These are phyloP conservation scores for Spodoptera littoralis DNA, from an alignment of 2,888 invertebrate species.

Conservation along the genomic window DNA sequence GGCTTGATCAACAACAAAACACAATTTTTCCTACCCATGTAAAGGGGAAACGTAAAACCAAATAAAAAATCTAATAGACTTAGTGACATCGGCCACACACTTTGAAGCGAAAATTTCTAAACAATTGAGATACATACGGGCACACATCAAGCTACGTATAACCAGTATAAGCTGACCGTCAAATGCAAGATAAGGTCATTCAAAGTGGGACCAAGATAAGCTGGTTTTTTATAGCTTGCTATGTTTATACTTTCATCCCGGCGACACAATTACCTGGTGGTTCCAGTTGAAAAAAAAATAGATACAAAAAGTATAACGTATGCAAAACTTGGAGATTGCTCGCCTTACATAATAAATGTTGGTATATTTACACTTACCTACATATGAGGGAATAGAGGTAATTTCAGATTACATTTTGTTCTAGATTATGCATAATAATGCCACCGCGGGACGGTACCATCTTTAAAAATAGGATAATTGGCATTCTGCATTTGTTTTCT, in stretches of 20 bases:
- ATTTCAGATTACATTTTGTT: conserved; percentile 39
- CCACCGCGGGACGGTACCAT: background rate
- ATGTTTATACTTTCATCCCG: conserved; percentile 28
- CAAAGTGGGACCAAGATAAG: no score
- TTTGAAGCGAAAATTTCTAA: conserved; percentile 33
- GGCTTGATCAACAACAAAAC: no score
- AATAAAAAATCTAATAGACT: no score
- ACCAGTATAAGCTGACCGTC: no score
- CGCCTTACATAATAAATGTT: conserved; percentile 47
- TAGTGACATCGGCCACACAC: background rate
- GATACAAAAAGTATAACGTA: conserved; percentile 23
- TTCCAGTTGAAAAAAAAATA: conserved; percentile 32
- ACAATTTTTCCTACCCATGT: no score
- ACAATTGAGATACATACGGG: conserved; percentile 21
- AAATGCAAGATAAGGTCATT: no score
- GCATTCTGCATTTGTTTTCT: no score
- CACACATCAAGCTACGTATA: no score
- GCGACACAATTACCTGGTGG: conserved; percentile 39
- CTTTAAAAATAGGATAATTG: no score
- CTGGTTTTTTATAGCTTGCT: no score
- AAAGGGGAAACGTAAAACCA: no score
- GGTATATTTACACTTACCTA: conserved; percentile 35
- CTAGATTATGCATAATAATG: conserved; percentile 33
- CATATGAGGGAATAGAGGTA: conserved; percentile 34
- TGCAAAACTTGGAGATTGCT: conserved; percentile 46